Evolutionary conservation across 2,888 invertebrate genomes (phyloP).

Genomic region (Eristalis pertinax): DNA sequence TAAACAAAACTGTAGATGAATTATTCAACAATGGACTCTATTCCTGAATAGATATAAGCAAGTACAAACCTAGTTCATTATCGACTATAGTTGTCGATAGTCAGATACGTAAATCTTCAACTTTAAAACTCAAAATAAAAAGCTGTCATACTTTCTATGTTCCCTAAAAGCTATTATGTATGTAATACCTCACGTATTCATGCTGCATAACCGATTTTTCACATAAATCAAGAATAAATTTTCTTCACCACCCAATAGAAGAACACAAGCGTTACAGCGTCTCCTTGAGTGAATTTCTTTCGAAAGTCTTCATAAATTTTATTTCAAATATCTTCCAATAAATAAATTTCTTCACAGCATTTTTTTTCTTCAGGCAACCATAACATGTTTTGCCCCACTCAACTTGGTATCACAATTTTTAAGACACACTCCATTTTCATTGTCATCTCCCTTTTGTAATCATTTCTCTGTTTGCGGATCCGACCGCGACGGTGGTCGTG

Average conservation of each 20-base stretch:
- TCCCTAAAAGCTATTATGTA: not conserved
- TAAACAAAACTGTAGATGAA: no score
- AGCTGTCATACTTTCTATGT: not conserved
- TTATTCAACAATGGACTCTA: no score
- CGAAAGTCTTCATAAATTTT: conserved; percentile 13
- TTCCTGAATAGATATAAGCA: no score
- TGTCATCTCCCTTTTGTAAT: conserved; percentile 7
- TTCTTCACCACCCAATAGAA: not conserved
- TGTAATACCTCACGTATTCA: not conserved
- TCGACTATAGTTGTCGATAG: not conserved
- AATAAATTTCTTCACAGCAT: conserved; percentile 43
- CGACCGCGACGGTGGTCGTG: not conserved
- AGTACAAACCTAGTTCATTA: no score
- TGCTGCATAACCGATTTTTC: not conserved
- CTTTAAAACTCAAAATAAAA: not conserved
- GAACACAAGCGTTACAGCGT: not conserved
- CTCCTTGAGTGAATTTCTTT: conserved; percentile 7
- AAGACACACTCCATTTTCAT: conserved; percentile 37
- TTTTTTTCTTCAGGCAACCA: not conserved
- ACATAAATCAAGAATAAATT: not conserved
- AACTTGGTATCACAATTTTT: conserved; percentile 33
- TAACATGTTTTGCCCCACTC: conserved; percentile 26
- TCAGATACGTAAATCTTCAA: not conserved
- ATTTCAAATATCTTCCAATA: conserved; percentile 49
- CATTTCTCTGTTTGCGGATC: not conserved